These are phyloP conservation scores for Luehdorfia chinensis DNA, from an alignment of 1,140 invertebrate genomes.

Conservation along the genomic window DNA sequence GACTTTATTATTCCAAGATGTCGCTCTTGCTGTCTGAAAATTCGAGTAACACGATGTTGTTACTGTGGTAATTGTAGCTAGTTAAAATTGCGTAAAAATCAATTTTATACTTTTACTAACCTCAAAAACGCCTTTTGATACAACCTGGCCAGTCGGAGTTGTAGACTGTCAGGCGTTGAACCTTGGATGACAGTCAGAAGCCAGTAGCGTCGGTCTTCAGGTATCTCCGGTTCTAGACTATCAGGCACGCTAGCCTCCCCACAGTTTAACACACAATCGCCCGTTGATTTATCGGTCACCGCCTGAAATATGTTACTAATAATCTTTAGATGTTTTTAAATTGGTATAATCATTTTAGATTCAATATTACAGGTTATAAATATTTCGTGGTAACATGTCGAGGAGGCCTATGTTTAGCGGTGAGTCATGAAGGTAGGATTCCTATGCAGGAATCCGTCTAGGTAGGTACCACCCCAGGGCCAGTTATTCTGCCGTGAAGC, in stretches of 20 bases:
- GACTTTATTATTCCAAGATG: constrained; percentile 81
- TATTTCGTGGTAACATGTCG: too few species aligned
- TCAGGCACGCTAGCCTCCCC: constrained; percentile 49
- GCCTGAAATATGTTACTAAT: constrained; percentile 36
- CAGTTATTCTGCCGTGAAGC: too few species aligned
- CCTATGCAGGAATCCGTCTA: too few species aligned
- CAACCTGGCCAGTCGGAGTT: constrained; percentile 79
- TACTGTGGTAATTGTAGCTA: too few species aligned
- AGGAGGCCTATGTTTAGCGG: too few species aligned
- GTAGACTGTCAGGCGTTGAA: constrained; percentile 74
- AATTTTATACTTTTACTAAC: constrained; percentile 43
- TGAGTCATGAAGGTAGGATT: too few species aligned
- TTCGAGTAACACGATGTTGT: too few species aligned
- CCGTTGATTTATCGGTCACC: constrained; percentile 63
- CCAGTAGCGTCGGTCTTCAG: constrained; percentile 84
- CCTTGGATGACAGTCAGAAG: constrained; percentile 84
- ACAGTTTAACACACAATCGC: constrained; percentile 64
- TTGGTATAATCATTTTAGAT: too few species aligned
- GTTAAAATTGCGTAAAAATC: not conserved
- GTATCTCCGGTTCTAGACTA: constrained; percentile 62
- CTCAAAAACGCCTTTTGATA: constrained; percentile 82
- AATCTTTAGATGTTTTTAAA: not conserved
- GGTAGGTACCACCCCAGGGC: too few species aligned
- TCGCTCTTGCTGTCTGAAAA: constrained; percentile 82
- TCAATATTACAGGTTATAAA: too few species aligned